phyloP scores from a whole-genome alignment of 2,797 vertebrate species.

The Bufotes viridis region DNA sequence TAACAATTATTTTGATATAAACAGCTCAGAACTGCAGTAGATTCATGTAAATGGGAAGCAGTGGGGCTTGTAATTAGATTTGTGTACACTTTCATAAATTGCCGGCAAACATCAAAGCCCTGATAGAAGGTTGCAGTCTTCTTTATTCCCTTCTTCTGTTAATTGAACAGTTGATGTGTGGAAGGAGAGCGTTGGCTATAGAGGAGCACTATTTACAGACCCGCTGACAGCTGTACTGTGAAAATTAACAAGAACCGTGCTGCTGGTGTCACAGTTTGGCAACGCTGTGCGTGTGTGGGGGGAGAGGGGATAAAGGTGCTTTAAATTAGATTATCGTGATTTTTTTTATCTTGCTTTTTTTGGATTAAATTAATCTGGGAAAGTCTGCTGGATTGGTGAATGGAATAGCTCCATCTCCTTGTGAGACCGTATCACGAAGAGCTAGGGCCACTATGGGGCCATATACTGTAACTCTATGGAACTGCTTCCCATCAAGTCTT shows the following conservation, averaged over 20 bases:
- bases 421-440: too few relatives aligned
- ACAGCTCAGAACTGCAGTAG: constrained; percentile 72
- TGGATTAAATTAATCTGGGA: constrained; percentile 64
- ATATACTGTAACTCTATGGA: too few relatives aligned
- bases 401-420: not conserved
- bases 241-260: constrained; percentile 76
- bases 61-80: constrained; percentile 78
- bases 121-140: constrained; percentile 72
- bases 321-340: constrained; percentile 69
- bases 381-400: constrained; percentile 56
- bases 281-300: constrained; percentile 63
- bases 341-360: constrained; percentile 54
- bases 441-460: not conserved
- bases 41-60: constrained; percentile 77
- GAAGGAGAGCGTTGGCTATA: constrained; percentile 73
- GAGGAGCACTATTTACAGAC: constrained; percentile 74
- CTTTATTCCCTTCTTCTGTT: constrained; percentile 76
- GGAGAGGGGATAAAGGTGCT: constrained; percentile 27
- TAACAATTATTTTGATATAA: constrained; percentile 76
- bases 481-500: too few relatives aligned
- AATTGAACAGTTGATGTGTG: constrained; percentile 78
- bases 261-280: constrained; percentile 71
- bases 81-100: constrained; percentile 78
- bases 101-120: constrained; percentile 73
- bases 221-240: constrained; percentile 75